A percentile compares a stretch with the other conserved stretches of the same genome.
These are phyloP conservation scores for Turritopsis rubra DNA, from an alignment of 30 jellyfish, hydroid and myxozoan genomes.

Conservation along the genomic window DNA sequence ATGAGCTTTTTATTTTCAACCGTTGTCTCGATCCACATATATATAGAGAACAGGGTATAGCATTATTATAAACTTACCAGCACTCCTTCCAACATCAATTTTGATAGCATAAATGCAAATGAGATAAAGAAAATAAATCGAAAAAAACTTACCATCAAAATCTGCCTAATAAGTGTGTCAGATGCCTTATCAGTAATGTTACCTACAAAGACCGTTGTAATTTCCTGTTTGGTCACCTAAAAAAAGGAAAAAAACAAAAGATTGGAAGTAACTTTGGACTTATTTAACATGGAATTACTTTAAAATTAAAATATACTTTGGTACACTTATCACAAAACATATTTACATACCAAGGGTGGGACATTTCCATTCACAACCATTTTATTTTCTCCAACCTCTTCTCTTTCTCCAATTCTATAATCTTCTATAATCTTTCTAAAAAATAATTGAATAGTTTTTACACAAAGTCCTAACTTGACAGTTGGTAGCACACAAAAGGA, in stretches of 20 bases:
- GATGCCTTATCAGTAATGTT: conserved; percentile 92
- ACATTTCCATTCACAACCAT: neutral
- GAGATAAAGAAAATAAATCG: neutral
- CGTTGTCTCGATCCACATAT: too few species aligned
- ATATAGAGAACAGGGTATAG: neutral
- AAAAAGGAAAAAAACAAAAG: neutral
- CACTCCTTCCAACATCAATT: neutral
- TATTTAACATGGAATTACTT: too few species aligned
- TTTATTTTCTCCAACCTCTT: neutral
- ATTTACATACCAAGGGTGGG: neutral
- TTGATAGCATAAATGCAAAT: neutral
- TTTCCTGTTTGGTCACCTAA: conserved; percentile 29
- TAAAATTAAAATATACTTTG: neutral
- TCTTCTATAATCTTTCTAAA: neutral
- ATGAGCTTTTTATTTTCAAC: neutral
- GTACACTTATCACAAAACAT: neutral
- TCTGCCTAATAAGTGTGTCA: conserved; percentile 77
- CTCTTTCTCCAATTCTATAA: neutral
- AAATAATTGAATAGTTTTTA: too few species aligned
- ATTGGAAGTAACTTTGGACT: too few species aligned
- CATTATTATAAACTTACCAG: neutral
- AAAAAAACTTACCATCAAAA: conserved; percentile 59
- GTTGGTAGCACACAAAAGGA: too few species aligned
- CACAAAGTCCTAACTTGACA: too few species aligned
- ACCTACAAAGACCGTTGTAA: conserved; percentile 96